Percentiles rank a stretch among this genome's conserved stretches.
phyloP scores from a whole-genome alignment of 1,140 invertebrate species.

The Zophobas morio region DNA sequence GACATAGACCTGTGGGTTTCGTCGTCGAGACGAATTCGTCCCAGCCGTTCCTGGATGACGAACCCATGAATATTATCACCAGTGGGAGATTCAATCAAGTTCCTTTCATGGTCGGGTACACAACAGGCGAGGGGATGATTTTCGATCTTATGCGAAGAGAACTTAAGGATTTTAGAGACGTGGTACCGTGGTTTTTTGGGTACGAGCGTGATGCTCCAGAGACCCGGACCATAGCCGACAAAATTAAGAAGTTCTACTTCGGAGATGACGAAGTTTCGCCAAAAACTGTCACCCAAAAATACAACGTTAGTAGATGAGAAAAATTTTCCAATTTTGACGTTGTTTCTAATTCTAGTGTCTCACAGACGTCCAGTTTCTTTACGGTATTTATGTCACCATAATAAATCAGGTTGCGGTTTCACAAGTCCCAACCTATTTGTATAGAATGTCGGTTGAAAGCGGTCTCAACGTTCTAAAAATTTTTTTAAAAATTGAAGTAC shows the following conservation, averaged over 20 bases:
- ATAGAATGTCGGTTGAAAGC: slow-evolving; percentile 6
- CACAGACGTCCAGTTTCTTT: not conserved
- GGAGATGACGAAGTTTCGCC: slow-evolving; percentile 16
- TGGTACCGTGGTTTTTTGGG: slow-evolving; percentile 19
- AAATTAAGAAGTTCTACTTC: slow-evolving; percentile 13
- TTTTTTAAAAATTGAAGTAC: not conserved
- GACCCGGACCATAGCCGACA: not conserved
- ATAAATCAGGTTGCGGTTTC: not conserved
- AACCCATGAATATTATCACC: not conserved
- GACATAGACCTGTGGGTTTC: not conserved
- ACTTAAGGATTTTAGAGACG: not conserved
- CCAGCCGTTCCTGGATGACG: not conserved
- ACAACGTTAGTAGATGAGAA: not conserved
- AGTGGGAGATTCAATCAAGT: not conserved
- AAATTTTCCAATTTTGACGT: not conserved
- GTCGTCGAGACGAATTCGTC: not conserved
- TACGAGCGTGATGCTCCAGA: slow-evolving; percentile 19
- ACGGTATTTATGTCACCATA: not conserved
- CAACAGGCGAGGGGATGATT: not conserved
- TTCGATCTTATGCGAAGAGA: not conserved
- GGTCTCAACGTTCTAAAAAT: not conserved
- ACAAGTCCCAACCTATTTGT: slow-evolving; percentile 5
- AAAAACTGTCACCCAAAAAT: slow-evolving; percentile 11
- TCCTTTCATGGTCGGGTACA: not conserved
- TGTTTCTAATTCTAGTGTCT: not conserved